Base-by-base conservation (phyloP, 2,888 invertebrate genomes). In the Hirtodrosophila cameraria region DNA sequence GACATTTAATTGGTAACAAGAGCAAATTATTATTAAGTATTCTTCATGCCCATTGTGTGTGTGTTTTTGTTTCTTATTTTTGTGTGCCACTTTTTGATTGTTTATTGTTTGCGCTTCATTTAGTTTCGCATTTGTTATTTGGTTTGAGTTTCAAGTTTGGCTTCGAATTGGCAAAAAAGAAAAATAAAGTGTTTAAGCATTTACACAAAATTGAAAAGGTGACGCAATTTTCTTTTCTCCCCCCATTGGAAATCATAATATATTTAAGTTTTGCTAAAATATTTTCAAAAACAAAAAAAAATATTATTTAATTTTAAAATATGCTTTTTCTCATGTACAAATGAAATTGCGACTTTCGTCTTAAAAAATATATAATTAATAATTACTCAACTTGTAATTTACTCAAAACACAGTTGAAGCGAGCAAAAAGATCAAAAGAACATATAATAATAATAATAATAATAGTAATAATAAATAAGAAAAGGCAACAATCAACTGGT, bases 1-100 rank as follows among this genome's bases (percentile, higher is more conserved):
- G 76, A 76, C 84, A 86, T 68, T 79, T 86, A 77, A 86, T 86
- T 86, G 86, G 86, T 86, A 83, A 83, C 81, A 77, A 81, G 80
- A 84, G 82, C 75, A 78, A 77, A 80, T 73, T 80, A 76, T 82
- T 78, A 70, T 78, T 74, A 84, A 73, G 57, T 70, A 78, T 71
- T 78, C n/a, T n/a, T 55, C 71, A 61, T 81, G 84, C 73, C 84
- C 81, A 84, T 80, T 84, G 84, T 81, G 78, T 84, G 84, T 81
- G 78, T 81, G 30, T 71, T 61, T 61, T 74, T 71, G 74, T 76
- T 79, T 63, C 67, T 65, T 60, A 79, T 71, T 77, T 61, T n/a
- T n/a, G n/a, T 61, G 63, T 73, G 72, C 61, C 61, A 64, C n/a
- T n/a, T 68, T 72, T 46, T 68, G 49, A n/a, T 60, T 64, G 60